Evolutionary conservation across 2,888 invertebrate genomes (phyloP).

Genomic region (Chorisops tibialis): DNA sequence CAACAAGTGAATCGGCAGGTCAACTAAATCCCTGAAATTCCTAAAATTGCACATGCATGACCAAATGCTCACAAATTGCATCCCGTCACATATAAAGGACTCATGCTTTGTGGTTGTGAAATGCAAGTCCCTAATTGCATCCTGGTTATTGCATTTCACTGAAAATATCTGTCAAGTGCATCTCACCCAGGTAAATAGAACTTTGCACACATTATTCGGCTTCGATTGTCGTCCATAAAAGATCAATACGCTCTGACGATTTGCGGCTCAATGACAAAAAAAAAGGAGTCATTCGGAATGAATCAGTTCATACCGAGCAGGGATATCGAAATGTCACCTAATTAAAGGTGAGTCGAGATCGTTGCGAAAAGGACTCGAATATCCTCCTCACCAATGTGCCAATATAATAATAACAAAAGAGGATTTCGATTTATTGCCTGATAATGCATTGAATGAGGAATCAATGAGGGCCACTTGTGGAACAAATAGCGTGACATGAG

Average conservation of each 20-base stretch:
- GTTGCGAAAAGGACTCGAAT: conserved; percentile 19
- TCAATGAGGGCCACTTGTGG: conserved; percentile 6
- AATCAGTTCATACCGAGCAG: neutral
- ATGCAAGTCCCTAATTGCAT: conserved; percentile 20
- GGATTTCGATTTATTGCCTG: conserved; percentile 12
- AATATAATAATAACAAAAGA: conserved; percentile 4
- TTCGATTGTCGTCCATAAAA: conserved; percentile 15
- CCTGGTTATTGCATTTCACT: conserved; percentile 6
- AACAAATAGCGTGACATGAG: conserved; percentile 8
- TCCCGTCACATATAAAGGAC: conserved; percentile 7
- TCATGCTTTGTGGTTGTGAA: conserved; percentile 11
- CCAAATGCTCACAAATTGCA: conserved; percentile 10
- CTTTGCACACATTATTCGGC: conserved; percentile 1
- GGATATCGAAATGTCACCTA: conserved; percentile 10
- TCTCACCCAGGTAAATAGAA: conserved; percentile 1
- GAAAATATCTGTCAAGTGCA: conserved; percentile 14
- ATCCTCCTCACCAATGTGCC: neutral
- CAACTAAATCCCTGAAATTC: neutral
- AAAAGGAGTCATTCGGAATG: neutral
- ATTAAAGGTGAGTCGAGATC: conserved; percentile 6
- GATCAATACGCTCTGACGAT: conserved; percentile 16
- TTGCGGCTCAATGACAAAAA: conserved; percentile 10
- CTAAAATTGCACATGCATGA: neutral
- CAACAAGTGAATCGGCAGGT: neutral
- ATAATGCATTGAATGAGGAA: neutral